phyloP scores from a whole-genome alignment of 2,797 vertebrate species.

The Threskiornis aethiopicus region DNA sequence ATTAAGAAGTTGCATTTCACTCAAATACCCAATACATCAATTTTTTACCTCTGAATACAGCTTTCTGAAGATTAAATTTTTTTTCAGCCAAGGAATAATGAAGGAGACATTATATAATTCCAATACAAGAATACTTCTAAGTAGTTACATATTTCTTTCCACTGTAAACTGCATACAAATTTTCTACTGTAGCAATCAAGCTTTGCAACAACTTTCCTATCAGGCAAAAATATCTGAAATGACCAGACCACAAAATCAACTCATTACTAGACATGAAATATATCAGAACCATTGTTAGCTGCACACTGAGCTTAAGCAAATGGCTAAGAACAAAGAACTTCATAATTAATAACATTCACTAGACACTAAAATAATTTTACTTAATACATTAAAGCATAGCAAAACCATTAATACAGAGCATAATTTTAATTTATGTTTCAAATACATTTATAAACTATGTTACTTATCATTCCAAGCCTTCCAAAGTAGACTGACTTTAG shows the following conservation, averaged over 20 bases:
- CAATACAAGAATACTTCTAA: not conserved
- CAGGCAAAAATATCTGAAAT: not conserved
- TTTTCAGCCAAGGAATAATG: not conserved
- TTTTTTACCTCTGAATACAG: not conserved
- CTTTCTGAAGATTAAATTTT: not conserved
- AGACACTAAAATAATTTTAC: not conserved
- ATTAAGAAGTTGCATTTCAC: not conserved
- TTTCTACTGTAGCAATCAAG: not conserved
- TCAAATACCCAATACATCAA: not conserved
- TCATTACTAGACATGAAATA: not conserved
- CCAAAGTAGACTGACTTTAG: not conserved
- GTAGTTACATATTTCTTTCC: not conserved
- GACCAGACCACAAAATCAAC: not conserved
- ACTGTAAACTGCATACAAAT: not conserved
- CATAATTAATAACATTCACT: not conserved
- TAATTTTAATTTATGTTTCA: not conserved
- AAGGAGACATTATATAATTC: not conserved
- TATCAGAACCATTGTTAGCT: not conserved
- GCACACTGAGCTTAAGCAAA: not conserved
- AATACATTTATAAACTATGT: not conserved
- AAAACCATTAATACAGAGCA: not conserved
- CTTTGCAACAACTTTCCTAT: not conserved
- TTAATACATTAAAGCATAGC: not conserved
- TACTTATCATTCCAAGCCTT: not conserved
- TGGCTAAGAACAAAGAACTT: not conserved